These are phyloP conservation scores for Malurus splendens DNA, from an alignment of 2,797 vertebrate genomes.

Conservation along the genomic window DNA sequence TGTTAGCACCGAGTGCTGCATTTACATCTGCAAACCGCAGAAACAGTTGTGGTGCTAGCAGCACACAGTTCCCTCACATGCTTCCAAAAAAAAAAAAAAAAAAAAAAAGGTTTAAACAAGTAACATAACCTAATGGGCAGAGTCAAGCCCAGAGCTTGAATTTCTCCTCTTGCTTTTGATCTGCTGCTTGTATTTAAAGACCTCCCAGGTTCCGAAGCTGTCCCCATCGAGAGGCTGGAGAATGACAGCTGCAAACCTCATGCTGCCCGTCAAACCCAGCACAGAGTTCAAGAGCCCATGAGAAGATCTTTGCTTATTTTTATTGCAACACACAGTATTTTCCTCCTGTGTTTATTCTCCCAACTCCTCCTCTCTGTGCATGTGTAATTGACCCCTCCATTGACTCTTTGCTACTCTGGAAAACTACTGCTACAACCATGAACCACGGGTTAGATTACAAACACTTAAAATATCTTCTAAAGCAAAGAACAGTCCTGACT, in stretches of 20 bases:
- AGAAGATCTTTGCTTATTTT: constrained; percentile 3
- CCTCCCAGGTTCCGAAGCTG: constrained; percentile 5
- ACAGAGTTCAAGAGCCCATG: not conserved
- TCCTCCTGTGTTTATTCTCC: not conserved
- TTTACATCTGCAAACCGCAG: not conserved
- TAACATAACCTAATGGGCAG: not conserved
- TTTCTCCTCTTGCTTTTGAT: constrained; percentile 23
- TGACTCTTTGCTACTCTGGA: not conserved
- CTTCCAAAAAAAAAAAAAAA: not conserved
- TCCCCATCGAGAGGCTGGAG: not conserved
- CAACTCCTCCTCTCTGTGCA: not conserved
- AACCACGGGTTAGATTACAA: not conserved
- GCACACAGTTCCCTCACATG: not conserved
- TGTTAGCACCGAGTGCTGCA: not conserved
- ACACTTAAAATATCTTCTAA: not conserved
- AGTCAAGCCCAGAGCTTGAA: not conserved
- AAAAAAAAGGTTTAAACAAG: not conserved
- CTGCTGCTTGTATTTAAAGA: not conserved
- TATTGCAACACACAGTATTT: not conserved
- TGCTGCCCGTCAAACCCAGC: not conserved
- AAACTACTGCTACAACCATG: not conserved
- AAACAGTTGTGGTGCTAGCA: not conserved
- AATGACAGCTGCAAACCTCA: constrained; percentile 24
- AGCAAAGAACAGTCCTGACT: not conserved
- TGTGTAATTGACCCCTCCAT: not conserved